phyloP scores from a whole-genome alignment of 2,888 invertebrate species.

The Caprella mutica region DNA sequence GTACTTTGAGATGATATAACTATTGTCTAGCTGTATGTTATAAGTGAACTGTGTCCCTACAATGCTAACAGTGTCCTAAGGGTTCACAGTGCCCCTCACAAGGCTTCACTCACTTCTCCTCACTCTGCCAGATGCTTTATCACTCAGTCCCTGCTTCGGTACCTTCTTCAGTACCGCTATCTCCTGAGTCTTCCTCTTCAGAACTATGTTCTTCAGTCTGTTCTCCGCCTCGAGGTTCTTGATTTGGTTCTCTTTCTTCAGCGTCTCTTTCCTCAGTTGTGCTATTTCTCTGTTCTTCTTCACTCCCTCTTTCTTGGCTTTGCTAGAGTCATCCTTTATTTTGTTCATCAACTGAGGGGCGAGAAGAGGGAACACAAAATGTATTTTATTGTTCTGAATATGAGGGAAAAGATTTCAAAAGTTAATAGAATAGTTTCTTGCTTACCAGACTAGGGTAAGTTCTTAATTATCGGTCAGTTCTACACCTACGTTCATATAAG shows the following conservation, averaged over 20 bases:
- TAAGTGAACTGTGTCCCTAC: too few species aligned
- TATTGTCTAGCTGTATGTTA: too few species aligned
- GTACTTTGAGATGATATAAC: too few species aligned
- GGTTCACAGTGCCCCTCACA: background rate
- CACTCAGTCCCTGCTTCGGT: conserved; percentile 25
- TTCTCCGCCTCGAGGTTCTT: conserved; percentile 77
- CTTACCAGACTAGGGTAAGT: too few species aligned
- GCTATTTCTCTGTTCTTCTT: conserved; percentile 73
- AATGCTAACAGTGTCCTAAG: too few species aligned
- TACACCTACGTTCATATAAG: too few species aligned
- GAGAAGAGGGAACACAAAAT: too few species aligned
- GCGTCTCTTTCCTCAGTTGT: conserved; percentile 76
- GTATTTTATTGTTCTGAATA: too few species aligned
- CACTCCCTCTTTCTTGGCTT: conserved; percentile 70
- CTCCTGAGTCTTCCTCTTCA: conserved; percentile 82
- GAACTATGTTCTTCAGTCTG: conserved; percentile 71
- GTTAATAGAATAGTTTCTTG: too few species aligned
- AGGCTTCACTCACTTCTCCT: conserved; percentile 21
- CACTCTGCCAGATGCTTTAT: conserved; percentile 27
- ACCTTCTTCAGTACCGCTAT: conserved; percentile 62
- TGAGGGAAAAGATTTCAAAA: too few species aligned
- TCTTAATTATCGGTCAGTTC: too few species aligned
- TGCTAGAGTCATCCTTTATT: conserved; percentile 80
- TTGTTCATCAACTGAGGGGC: conserved; percentile 75
- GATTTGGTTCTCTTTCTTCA: conserved; percentile 63